These are phyloP conservation scores for Empidonax alnorum DNA, from an alignment of 2,113 vertebrate genomes.

Conservation along the genomic window DNA sequence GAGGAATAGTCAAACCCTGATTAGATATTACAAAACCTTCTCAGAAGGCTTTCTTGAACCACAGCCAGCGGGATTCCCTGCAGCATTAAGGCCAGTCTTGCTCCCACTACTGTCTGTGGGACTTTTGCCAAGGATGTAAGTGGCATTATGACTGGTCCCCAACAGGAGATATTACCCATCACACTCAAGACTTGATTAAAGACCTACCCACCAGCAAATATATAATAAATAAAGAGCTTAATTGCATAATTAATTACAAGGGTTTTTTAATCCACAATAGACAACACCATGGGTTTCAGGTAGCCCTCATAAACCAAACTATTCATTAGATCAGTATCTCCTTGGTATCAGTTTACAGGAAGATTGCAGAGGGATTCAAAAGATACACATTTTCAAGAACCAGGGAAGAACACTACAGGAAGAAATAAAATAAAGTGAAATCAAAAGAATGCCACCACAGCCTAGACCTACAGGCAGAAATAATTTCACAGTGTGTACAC, in stretches of 20 bases:
- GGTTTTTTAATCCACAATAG: conserved; percentile 40
- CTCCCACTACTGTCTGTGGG: conserved; percentile 49
- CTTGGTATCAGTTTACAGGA: background rate
- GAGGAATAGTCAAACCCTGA: conserved; percentile 31
- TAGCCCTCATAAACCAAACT: background rate
- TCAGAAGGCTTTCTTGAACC: conserved; percentile 62
- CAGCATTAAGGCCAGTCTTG: conserved; percentile 52
- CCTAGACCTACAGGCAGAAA: background rate
- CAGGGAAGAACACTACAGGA: background rate
- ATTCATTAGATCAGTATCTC: background rate
- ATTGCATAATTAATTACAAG: conserved; percentile 62
- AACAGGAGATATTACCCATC: conserved; percentile 49
- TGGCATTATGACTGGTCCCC: conserved; percentile 53
- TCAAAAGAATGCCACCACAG: background rate
- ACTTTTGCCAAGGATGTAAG: conserved; percentile 56
- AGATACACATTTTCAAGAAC: background rate
- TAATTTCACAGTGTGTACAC: background rate
- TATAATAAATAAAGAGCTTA: conserved; percentile 64
- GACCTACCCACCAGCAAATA: conserved; percentile 49
- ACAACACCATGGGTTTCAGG: conserved; percentile 69
- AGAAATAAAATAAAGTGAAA: background rate
- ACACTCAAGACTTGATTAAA: conserved; percentile 53
- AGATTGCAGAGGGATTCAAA: background rate
- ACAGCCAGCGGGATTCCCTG: conserved; percentile 52
- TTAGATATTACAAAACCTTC: conserved; percentile 59